Conservation (phyloP, 2,888 invertebrate genomes). For the Ptilodon capucinus region DNA sequence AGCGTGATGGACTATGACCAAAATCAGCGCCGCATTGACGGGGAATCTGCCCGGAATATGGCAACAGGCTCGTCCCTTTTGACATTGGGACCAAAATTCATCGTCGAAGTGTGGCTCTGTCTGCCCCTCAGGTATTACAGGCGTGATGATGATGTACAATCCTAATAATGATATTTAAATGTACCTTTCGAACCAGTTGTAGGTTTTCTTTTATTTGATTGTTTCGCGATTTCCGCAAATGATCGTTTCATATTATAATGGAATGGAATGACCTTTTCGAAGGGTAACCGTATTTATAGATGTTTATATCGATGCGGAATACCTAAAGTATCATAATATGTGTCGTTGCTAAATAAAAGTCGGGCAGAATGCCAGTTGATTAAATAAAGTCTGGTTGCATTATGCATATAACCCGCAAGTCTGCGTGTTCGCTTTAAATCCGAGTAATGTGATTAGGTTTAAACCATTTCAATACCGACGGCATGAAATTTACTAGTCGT, state of each 20-base stretch:
- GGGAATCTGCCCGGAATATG: too few relatives aligned
- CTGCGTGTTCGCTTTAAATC: constrained; percentile 35
- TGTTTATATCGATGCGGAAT: neutral
- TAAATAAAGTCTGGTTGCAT: constrained; percentile 19
- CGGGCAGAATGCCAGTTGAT: constrained; percentile 19
- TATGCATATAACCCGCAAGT: constrained; percentile 30
- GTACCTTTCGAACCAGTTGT: constrained; percentile 18
- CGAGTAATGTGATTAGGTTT: constrained; percentile 42
- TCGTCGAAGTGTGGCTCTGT: too few relatives aligned
- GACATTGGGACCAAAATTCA: too few relatives aligned
- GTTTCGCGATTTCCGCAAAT: constrained; percentile 16
- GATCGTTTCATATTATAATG: constrained; percentile 11
- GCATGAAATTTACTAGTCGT: constrained; percentile 30
- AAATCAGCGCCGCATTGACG: too few relatives aligned
- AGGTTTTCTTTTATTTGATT: constrained; percentile 9
- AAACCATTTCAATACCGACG: constrained; percentile 32
- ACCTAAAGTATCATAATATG: constrained; percentile 1
- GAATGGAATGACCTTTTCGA: constrained; percentile 8
- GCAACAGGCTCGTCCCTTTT: too few relatives aligned
- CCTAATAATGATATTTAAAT: constrained; percentile 13
- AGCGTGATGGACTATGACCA: too few relatives aligned
- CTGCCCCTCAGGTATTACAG: too few relatives aligned
- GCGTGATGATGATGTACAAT: too few relatives aligned
- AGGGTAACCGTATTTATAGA: constrained; percentile 16
- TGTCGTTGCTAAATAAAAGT: constrained; percentile 6